These are phyloP conservation scores for Tiphia femorata DNA, from an alignment of 2,888 invertebrate species.

Conservation along the genomic window DNA sequence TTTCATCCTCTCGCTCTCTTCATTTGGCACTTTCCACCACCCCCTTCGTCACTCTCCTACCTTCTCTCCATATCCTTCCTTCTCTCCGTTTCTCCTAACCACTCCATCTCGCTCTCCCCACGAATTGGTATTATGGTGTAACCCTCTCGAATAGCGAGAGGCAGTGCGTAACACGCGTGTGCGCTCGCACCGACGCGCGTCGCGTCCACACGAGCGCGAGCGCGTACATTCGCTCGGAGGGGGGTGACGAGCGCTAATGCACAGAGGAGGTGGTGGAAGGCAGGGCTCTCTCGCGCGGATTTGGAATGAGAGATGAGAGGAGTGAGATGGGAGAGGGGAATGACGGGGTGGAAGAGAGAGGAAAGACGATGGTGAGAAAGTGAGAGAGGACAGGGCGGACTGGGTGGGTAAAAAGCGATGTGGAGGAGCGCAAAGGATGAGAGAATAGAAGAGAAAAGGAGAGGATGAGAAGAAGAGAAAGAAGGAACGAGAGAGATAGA, in stretches of 20 bases:
- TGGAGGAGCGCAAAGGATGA: neutral
- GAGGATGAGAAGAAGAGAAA: neutral
- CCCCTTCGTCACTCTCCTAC: neutral
- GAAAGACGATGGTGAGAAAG: neutral
- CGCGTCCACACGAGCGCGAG: no score
- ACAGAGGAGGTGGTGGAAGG: constrained; percentile 21
- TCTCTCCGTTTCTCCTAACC: constrained; percentile 19
- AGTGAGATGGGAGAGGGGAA: constrained; percentile 4
- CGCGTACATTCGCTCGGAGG: neutral
- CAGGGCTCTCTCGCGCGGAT: constrained; percentile 34
- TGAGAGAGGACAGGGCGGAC: neutral
- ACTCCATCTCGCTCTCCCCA: constrained; percentile 18
- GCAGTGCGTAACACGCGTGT: neutral
- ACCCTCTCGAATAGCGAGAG: constrained; percentile 22
- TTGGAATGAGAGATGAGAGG: constrained; percentile 12
- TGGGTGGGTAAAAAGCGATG: no score
- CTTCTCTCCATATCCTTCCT: neutral
- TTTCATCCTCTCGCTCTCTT: neutral
- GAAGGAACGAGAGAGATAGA: neutral
- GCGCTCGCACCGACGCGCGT: constrained; percentile 1
- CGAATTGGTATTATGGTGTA: constrained; percentile 44
- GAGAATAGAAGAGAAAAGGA: neutral
- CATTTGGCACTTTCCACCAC: neutral
- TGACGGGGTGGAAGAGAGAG: neutral
- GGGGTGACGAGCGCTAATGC: constrained; percentile 32